phyloP scores from a whole-genome alignment of 2,888 invertebrate species.

The Endomychus coccineus region DNA sequence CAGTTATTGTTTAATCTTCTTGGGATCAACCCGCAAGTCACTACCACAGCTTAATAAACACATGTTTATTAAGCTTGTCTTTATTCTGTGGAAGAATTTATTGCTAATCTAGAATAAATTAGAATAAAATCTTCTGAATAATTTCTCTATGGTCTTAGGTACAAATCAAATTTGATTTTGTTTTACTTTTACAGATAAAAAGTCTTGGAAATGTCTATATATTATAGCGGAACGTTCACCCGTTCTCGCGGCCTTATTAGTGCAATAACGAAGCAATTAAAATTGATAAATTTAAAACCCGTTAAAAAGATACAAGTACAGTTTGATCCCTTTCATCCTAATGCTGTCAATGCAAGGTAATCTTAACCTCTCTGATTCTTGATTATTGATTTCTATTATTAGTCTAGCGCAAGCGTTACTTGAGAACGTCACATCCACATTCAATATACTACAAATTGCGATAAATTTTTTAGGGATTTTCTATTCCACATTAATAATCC shows the following conservation, averaged over 20 bases:
- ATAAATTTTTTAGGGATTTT: slow-evolving; percentile 56
- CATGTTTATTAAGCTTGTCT: too few relatives aligned
- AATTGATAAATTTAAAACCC: slow-evolving; percentile 66
- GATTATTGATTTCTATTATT: slow-evolving; percentile 35
- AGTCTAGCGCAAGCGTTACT: slow-evolving; percentile 29
- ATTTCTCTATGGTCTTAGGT: too few relatives aligned
- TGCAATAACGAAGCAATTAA: slow-evolving; percentile 67
- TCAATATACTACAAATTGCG: slow-evolving; percentile 15
- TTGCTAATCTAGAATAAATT: too few relatives aligned
- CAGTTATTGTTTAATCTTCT: too few relatives aligned
- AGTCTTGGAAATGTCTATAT: slow-evolving; percentile 59
- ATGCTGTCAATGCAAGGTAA: slow-evolving; percentile 54
- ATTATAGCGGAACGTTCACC: slow-evolving; percentile 58
- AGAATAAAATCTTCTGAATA: too few relatives aligned
- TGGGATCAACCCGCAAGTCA: too few relatives aligned
- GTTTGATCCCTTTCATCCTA: slow-evolving; percentile 78
- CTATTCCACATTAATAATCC: slow-evolving; percentile 60
- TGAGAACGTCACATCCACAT: slow-evolving; percentile 6
- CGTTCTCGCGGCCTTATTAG: slow-evolving; percentile 63
- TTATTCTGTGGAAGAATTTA: too few relatives aligned
- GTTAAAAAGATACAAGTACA: slow-evolving; percentile 68
- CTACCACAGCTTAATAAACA: too few relatives aligned
- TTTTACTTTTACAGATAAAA: too few relatives aligned
- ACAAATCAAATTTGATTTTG: too few relatives aligned
- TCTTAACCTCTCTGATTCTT: slow-evolving; percentile 28